Conservation (phyloP, 2,113 vertebrate species). For the Syngnathus floridae region DNA sequence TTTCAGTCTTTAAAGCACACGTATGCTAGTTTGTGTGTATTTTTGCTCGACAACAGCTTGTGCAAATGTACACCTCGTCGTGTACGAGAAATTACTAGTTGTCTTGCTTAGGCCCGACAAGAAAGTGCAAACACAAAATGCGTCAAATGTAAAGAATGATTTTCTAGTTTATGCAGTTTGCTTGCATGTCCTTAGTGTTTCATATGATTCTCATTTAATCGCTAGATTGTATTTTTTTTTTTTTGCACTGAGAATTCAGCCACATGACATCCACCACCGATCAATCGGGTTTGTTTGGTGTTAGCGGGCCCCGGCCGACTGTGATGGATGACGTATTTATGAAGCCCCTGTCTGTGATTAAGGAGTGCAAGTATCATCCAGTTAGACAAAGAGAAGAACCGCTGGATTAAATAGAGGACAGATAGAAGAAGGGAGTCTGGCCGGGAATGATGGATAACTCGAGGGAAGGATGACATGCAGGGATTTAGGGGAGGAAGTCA, state of each 20-base stretch:
- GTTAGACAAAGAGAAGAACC: constrained; percentile 16
- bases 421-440: constrained; percentile 16
- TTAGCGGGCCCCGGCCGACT: constrained; percentile 16
- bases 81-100: not conserved
- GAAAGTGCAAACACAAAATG: not conserved
- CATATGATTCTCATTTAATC: constrained; percentile 4
- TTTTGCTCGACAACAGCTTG: not conserved
- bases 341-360: constrained; percentile 41
- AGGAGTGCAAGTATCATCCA: constrained; percentile 40
- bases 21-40: constrained; percentile 13
- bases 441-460: constrained; percentile 12
- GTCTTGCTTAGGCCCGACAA: constrained; percentile 1
- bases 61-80: not conserved
- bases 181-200: not conserved
- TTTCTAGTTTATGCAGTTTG: not conserved
- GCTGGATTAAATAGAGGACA: constrained; percentile 40
- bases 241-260: constrained; percentile 1
- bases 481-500: constrained; percentile 19
- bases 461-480: constrained; percentile 4
- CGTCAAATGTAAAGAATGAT: not conserved
- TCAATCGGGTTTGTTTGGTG: constrained; percentile 23
- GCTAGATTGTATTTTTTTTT: not conserved
- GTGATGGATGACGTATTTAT: constrained; percentile 57
- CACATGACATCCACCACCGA: constrained; percentile 2
- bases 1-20: constrained; percentile 33